These are phyloP conservation scores for Chaetorhynchus papuensis DNA, from an alignment of 2,113 vertebrate genomes.

Conservation along the genomic window DNA sequence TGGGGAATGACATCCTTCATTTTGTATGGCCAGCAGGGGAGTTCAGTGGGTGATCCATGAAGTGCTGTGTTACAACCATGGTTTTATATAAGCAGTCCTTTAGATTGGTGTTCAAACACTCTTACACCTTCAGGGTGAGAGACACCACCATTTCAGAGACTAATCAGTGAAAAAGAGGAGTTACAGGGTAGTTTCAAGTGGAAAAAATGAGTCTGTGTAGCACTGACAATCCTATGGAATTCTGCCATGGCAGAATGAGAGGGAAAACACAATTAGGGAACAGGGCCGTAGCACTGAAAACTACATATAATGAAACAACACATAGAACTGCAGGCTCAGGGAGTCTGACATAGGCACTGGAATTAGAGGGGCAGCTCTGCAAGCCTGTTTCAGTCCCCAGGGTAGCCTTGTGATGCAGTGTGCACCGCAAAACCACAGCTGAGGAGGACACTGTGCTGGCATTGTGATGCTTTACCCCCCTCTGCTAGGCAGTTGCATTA, in stretches of 20 bases:
- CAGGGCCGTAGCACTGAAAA: background rate
- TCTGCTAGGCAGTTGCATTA: accelerated
- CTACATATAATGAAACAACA: background rate
- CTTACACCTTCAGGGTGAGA: background rate
- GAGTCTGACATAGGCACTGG: background rate
- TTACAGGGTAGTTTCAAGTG: background rate
- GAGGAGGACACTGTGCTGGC: background rate
- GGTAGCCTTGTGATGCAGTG: background rate
- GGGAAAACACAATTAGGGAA: background rate
- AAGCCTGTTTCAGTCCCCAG: background rate
- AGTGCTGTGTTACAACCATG: accelerated
- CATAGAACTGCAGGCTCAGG: background rate
- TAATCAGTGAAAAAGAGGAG: background rate
- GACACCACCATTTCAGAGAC: background rate
- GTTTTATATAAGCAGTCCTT: background rate
- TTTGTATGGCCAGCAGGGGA: background rate
- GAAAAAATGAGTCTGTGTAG: background rate
- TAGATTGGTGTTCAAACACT: background rate
- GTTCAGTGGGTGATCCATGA: background rate
- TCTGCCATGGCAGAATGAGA: background rate
- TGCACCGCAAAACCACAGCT: background rate
- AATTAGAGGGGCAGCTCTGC: background rate
- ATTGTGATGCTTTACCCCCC: accelerated
- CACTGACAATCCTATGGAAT: background rate
- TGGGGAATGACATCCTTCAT: background rate